phyloP scores from a whole-genome alignment of 2,113 vertebrate species.

The Psammodynastes pulverulentus region DNA sequence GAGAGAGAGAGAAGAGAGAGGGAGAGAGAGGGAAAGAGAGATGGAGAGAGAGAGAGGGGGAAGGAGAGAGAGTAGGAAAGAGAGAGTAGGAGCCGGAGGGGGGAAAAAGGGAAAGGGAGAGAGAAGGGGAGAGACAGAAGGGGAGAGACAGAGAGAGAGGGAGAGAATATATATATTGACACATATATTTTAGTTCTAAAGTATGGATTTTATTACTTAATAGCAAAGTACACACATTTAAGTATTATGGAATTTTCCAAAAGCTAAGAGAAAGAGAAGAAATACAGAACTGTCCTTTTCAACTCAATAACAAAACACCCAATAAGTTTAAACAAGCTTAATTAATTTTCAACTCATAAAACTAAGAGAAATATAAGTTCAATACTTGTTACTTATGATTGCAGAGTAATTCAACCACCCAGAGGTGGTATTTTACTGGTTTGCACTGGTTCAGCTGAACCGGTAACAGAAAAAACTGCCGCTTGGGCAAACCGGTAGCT shows the following conservation, averaged over 20 bases:
- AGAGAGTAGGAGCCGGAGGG: too few species aligned
- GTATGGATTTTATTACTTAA: not conserved
- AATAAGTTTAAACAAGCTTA: slow-evolving; percentile 8
- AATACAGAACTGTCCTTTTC: slow-evolving; percentile 2
- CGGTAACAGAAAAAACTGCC: too few species aligned
- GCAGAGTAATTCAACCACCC: slow-evolving; percentile 16
- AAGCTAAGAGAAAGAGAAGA: not conserved
- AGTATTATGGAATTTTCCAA: not conserved
- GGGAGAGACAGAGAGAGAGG: too few species aligned
- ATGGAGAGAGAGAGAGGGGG: too few species aligned
- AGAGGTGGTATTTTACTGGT: too few species aligned
- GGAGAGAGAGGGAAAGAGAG: too few species aligned
- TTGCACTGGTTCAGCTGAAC: too few species aligned
- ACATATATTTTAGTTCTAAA: not conserved
- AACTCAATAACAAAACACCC: slow-evolving; percentile 19
- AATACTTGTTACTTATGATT: slow-evolving; percentile 38
- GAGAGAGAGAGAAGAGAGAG: too few species aligned
- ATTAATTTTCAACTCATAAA: slow-evolving; percentile 10
- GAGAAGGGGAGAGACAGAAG: too few species aligned
- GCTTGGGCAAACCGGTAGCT: too few species aligned
- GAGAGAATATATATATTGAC: not conserved
- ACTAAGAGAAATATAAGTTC: slow-evolving; percentile 30
- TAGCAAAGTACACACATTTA: slow-evolving; percentile 18
- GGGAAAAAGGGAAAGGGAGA: too few species aligned
- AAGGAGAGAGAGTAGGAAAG: too few species aligned